Evolutionary conservation across 2,113 vertebrate genomes (phyloP).

Genomic region (Cyprinus carpio): DNA sequence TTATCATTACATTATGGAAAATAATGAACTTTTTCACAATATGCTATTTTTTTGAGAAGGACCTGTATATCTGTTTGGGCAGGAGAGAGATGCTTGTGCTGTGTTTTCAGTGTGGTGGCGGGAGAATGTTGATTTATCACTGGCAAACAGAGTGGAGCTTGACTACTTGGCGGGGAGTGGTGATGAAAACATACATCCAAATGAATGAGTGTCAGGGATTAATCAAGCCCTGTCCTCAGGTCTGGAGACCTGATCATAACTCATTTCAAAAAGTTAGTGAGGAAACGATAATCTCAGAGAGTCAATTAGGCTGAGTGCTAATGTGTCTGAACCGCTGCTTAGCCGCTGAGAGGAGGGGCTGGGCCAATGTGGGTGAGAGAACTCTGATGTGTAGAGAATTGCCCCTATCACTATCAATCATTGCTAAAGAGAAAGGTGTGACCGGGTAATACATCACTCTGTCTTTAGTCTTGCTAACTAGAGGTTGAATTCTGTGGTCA

Average conservation of each 20-base stretch:
- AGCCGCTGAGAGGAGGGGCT: constrained; percentile 37
- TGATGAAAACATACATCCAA: constrained; percentile 60
- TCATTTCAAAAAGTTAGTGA: constrained; percentile 57
- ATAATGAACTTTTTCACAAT: too few relatives aligned
- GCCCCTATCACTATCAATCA: constrained; percentile 56
- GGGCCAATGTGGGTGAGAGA: constrained; percentile 30
- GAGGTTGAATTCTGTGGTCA: constrained; percentile 42
- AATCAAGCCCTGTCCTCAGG: constrained; percentile 53
- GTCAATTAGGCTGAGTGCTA: constrained; percentile 61
- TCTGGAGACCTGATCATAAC: constrained; percentile 53
- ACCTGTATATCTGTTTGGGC: constrained; percentile 25
- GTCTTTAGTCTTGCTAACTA: constrained; percentile 24
- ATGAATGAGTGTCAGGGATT: constrained; percentile 62
- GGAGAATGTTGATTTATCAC: constrained; percentile 54
- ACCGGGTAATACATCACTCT: constrained; percentile 41
- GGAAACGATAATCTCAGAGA: constrained; percentile 49
- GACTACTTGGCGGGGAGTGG: constrained; percentile 49
- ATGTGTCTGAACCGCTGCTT: constrained; percentile 46
- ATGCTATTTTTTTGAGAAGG: too few relatives aligned
- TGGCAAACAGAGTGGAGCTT: constrained; percentile 22
- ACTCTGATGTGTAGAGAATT: constrained; percentile 56
- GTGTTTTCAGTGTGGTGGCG: constrained; percentile 10
- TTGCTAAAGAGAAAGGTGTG: constrained; percentile 43
- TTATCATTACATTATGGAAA: too few relatives aligned
- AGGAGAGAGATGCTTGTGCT: background rate